A percentile compares a stretch with the other conserved stretches of the same genome.
Evolutionary conservation across 1,140 invertebrate species (phyloP).

Genomic region (Aricia agestis): DNA sequence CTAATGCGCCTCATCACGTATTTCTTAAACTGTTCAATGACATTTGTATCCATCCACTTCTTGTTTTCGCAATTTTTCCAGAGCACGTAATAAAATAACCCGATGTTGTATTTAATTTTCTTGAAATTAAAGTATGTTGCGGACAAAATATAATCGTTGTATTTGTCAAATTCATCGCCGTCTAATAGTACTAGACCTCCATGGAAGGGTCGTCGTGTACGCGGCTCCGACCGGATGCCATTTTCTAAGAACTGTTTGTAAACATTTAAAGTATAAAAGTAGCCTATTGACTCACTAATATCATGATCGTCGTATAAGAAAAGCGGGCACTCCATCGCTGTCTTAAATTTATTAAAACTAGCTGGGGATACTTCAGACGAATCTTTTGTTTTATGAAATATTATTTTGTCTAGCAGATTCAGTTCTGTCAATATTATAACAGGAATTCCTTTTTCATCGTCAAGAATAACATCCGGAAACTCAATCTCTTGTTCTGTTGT

Average conservation of each 20-base stretch:
- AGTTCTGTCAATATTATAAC: conserved; percentile 33
- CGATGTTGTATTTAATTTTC: conserved; percentile 37
- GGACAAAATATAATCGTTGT: conserved; percentile 40
- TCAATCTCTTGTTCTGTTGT: conserved; percentile 34
- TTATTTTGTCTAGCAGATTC: conserved; percentile 37
- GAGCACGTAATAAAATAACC: conserved; percentile 38
- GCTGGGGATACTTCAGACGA: conserved; percentile 24
- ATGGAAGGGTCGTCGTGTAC: conserved; percentile 32
- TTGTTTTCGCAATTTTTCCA: conserved; percentile 44
- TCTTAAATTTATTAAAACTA: conserved; percentile 41
- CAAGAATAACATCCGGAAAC: conserved; percentile 40
- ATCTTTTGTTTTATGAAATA: conserved; percentile 29
- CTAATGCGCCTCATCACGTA: conserved; percentile 36
- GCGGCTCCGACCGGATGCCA: conserved; percentile 28
- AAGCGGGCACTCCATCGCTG: conserved; percentile 38
- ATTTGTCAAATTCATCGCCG: conserved; percentile 36
- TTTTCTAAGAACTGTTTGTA: conserved; percentile 37
- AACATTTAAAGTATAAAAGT: conserved; percentile 42
- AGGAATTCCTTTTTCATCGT: conserved; percentile 38
- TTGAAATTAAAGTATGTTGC: conserved; percentile 39
- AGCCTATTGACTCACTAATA: conserved; percentile 35
- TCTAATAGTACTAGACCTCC: conserved; percentile 36
- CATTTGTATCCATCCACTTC: conserved; percentile 44
- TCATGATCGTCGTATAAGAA: conserved; percentile 36
- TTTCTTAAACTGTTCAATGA: conserved; percentile 37